phyloP scores from a whole-genome alignment of 2,888 invertebrate genomes.

The Phoronis australis region DNA sequence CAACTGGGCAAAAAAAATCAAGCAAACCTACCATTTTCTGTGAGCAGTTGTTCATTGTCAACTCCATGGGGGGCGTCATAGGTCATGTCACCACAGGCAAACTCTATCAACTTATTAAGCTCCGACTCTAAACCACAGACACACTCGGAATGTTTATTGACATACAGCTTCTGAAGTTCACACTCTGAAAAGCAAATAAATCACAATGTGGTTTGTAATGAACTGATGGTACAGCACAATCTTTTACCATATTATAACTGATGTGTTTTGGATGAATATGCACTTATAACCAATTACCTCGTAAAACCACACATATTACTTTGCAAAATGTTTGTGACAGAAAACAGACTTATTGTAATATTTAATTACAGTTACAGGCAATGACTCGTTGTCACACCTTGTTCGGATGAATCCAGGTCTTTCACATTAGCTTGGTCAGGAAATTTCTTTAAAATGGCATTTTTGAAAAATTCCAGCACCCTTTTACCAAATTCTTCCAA shows the following conservation, averaged over 20 bases:
- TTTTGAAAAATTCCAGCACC: conserved; percentile 33
- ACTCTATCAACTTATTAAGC: conserved; percentile 19
- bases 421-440: conserved; percentile 13
- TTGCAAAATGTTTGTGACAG: too few species aligned
- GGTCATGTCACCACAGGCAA: conserved; percentile 14
- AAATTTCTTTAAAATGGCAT: conserved; percentile 27
- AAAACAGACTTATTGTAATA: too few species aligned
- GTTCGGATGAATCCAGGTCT: conserved; percentile 7
- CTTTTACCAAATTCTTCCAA: conserved; percentile 34
- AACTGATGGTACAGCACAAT: too few species aligned
- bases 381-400: conserved; percentile 9
- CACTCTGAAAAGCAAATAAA: conserved; percentile 16
- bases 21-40: too few species aligned
- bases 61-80: too few species aligned
- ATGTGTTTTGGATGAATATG: too few species aligned
- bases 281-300: too few species aligned
- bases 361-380: neutral
- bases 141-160: conserved; percentile 28
- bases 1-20: too few species aligned
- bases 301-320: too few species aligned
- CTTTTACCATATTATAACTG: too few species aligned
- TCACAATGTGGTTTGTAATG: too few species aligned
- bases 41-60: too few species aligned
- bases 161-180: conserved; percentile 24
- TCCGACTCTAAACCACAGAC: conserved; percentile 32